Base-by-base conservation (phyloP, 2,113 vertebrate genomes). In the Lepus europaeus region DNA sequence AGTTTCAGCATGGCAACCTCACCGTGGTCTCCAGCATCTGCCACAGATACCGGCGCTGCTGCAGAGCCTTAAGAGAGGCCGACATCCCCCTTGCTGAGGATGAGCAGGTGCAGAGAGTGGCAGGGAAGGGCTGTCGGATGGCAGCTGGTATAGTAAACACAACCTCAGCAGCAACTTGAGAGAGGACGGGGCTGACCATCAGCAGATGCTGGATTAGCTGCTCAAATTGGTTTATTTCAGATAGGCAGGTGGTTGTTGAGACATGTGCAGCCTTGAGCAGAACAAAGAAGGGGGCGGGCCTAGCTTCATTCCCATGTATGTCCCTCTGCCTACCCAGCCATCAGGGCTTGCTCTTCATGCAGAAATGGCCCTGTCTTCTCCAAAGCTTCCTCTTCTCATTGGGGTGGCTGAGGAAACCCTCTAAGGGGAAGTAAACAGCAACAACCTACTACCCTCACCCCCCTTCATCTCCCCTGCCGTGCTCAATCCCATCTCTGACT, bases 41-140 rank as follows among this genome's bases (percentile, higher is more conserved):
- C 45, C 9, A 0, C 12, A 14, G 1, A 63, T 20, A 23, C 12
- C 3, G 13, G 51, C 2, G 0, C 23, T 9, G 5, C n/a, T n/a
- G 7, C 9, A 45, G 63, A 45, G 63, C 77, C n/a, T 73, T 77
- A 25, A 29, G 22, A n/a, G 51, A 39, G 53, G 51, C 59, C 25
- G 3, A 4, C 0, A 6, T 1, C 6, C 31, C 17, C 45, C 23
- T 31, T 8, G 56, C 59, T 0, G 22, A 45, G 61, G 64, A 33
- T 39, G 66, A 45, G 31, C 14, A 10, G 74, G 10, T 59, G 39
- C 49, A 36, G 19, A 23, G 20, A 53, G 11, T 2, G 27, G 86
- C 33, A 19, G 5, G 25, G 25, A 8, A 29, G 16, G 2, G 14
- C 7, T 36, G 10, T 2, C 11, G 2, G 29, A 20, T 51, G 2